phyloP scores from a whole-genome alignment of 2,113 vertebrate genomes.

The Columba livia region DNA sequence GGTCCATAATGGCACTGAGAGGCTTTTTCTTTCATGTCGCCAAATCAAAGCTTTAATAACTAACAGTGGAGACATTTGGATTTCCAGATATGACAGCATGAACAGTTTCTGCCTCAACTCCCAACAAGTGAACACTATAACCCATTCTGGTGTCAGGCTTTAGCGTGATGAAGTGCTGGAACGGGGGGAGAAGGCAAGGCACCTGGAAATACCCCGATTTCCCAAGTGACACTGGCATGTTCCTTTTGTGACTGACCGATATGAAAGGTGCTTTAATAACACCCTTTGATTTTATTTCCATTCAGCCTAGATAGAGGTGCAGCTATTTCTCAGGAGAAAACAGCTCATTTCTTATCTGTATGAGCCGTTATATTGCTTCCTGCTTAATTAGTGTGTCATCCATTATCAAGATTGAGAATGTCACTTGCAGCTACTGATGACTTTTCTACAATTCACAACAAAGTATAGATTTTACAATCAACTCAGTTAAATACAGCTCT shows the following conservation, averaged over 20 bases:
- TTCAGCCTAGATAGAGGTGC: background rate
- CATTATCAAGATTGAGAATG: background rate
- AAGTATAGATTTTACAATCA: background rate
- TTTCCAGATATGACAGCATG: background rate
- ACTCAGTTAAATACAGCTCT: background rate
- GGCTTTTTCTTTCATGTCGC: background rate
- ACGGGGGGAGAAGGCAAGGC: background rate
- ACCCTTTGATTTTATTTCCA: background rate
- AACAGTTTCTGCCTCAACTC: background rate
- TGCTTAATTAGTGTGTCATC: background rate
- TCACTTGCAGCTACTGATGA: background rate
- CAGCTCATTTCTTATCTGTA: background rate
- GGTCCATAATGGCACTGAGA: background rate
- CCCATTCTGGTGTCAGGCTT: background rate
- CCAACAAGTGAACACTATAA: background rate
- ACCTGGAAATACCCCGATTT: background rate
- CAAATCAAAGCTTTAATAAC: background rate
- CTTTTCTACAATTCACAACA: background rate
- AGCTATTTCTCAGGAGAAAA: background rate
- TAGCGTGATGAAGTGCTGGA: background rate
- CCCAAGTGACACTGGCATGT: background rate
- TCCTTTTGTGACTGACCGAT: background rate
- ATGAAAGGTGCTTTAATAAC: background rate
- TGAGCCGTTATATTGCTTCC: background rate
- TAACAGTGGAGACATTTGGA: background rate